A percentile compares a stretch with the other conserved stretches of the same genome.
These are phyloP conservation scores for Cheilosia urbana DNA, from an alignment of 2,888 invertebrate species.

Conservation along the genomic window DNA sequence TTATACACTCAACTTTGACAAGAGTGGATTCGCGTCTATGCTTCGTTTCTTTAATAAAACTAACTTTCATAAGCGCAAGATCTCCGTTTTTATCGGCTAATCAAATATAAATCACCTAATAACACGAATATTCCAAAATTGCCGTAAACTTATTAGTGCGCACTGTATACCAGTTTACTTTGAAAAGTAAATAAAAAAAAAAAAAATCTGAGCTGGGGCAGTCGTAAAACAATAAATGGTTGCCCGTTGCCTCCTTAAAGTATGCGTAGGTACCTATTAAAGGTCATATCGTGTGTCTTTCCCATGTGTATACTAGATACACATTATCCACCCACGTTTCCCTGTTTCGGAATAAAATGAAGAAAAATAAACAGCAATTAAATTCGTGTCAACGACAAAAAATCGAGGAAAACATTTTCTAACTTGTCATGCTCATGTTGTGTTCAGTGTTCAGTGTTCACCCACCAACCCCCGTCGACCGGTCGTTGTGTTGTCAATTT, in stretches of 20 bases:
- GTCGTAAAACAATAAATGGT: conserved; percentile 58
- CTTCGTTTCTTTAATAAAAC: conserved; percentile 39
- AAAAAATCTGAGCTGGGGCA: conserved; percentile 21
- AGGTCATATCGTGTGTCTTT: conserved; percentile 7
- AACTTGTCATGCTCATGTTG: conserved; percentile 31
- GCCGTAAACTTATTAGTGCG: conserved; percentile 15
- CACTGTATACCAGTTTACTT: neutral
- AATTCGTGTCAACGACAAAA: conserved; percentile 66
- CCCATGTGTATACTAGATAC: too few species aligned
- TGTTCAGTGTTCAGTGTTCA: neutral
- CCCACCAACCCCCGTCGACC: neutral
- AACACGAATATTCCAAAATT: conserved; percentile 43
- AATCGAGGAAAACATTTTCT: conserved; percentile 28
- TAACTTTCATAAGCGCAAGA: conserved; percentile 26
- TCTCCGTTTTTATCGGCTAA: conserved; percentile 46
- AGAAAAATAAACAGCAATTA: conserved; percentile 64
- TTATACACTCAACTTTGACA: neutral
- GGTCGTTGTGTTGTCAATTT: conserved; percentile 49
- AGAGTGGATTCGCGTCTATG: neutral
- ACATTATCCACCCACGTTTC: neutral
- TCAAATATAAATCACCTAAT: conserved; percentile 62
- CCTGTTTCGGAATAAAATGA: neutral
- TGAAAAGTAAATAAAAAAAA: conserved; percentile 39
- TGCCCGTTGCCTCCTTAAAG: conserved; percentile 34
- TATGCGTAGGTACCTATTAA: conserved; percentile 22